Evolutionary conservation across 1,140 invertebrate species (phyloP).

Genomic region (Drosophila teissieri): DNA sequence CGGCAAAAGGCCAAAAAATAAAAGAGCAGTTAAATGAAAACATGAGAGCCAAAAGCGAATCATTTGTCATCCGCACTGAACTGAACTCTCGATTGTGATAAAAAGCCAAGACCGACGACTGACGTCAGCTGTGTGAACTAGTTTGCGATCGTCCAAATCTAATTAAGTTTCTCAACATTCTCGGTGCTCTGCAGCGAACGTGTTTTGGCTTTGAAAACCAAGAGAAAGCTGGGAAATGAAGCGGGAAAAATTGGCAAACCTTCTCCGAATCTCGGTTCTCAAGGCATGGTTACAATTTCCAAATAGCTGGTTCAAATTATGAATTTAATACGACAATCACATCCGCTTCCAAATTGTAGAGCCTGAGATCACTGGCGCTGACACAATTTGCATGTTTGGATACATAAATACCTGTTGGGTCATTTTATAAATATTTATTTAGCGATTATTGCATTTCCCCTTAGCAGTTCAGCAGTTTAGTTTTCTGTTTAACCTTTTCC

Average conservation of each 20-base stretch:
- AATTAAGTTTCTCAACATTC: constrained; percentile 65
- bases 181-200: constrained; percentile 39
- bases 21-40: constrained; percentile 17
- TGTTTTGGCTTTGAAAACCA: constrained; percentile 45
- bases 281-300: constrained; percentile 19
- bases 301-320: constrained; percentile 41
- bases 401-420: constrained; percentile 44
- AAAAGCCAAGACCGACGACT: constrained; percentile 21
- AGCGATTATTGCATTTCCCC: constrained; percentile 20
- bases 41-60: constrained; percentile 43
- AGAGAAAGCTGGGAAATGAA: constrained; percentile 65
- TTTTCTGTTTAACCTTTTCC: constrained; percentile 34
- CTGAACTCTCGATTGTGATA: constrained; percentile 36
- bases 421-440: constrained; percentile 70
- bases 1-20: constrained; percentile 35
- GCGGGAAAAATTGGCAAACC: constrained; percentile 42
- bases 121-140: constrained; percentile 68
- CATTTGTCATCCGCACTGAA: not conserved
- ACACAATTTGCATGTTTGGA: constrained; percentile 36
- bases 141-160: constrained; percentile 70
- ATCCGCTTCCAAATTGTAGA: constrained; percentile 20
- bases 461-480: constrained; percentile 12
- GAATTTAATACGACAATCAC: constrained; percentile 22
- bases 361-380: constrained; percentile 15
- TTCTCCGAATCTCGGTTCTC: constrained; percentile 13